Evolutionary conservation across 2,113 vertebrate species (phyloP), one percentile per base, ranked within the genome.

Genomic region (Tupaia tana): DNA sequence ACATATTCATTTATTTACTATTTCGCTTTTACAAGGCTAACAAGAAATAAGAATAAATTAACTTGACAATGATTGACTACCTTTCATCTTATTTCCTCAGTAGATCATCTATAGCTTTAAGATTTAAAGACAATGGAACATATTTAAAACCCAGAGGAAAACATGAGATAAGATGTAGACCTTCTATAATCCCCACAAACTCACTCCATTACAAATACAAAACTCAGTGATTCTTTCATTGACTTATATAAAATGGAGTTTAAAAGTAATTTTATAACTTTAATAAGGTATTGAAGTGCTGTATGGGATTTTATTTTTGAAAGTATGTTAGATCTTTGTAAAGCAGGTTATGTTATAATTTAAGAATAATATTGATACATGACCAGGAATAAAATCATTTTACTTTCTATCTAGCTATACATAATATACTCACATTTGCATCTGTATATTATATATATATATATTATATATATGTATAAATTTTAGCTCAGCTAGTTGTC

Each of bases 281-380:
- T 84, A 52, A 59, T 79, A 58, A 67, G 13, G 7, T 71, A 43
- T 66, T 89, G 69, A 19, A 83, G 15, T 43, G 7, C 0, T 43
- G 8, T 67, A 11, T 58, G 84, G 93, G 16, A 87, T 79, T 78
- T 92, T 84, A 34, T 59, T 86, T 90, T 91, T 88, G 56, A 88
- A 86, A 64, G 8, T 56, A 82, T 70, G 92, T 96, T 90, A 87
- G 29, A 64, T 34, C 3, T 71, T 91, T 74, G 85, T 92, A 85
- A 0, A 56, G 19, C 6, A 90, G 64, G 54, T 80, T 73, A 66
- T 27, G 0, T 95, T 56, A 43, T 74, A 89, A 75, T 52, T 52
- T 92, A 71, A 80, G 29, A 86, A 70, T 78, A 82, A 66, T 54
- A 56, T 27, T 92, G 4, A n/a, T 43, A 54, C 16, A 43, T 52